Evolutionary conservation across 2,888 invertebrate genomes (phyloP), one percentile per base, ranked within the genome.

Genomic region (Autographa gamma): DNA sequence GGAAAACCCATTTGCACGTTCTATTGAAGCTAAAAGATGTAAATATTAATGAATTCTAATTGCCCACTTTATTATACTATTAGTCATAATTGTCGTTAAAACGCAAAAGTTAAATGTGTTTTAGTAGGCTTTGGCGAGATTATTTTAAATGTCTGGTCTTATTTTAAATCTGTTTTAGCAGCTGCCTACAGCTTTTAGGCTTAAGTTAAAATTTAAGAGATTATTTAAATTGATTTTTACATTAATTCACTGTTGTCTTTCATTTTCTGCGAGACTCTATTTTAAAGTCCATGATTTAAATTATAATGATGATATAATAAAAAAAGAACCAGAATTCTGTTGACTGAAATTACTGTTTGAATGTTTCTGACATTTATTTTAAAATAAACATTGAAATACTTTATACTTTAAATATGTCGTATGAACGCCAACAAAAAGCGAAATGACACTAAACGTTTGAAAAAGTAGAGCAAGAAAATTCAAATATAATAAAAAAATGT

Each of bases 181-280:
- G 76, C 81, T 76, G 84, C 67, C 54, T 74, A 69, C 74, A 74
- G 82, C 77, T 81, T 80, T 80, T 76, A 81, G 69, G 74, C 74
- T 79, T 74, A 73, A 63, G 70, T 77, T 66, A 64, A 77, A 77
- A 73, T 81, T 76, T 66, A 76, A 73, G 70, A 73, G 76, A 83
- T 83, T 83, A 83, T 79, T 79, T 74, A 81, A 83, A 80, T 79
- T 76, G 72, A 60, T 73, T 80, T 73, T 48, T 71, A 77, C 54
- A 82, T 76, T 66, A 72, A 81, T 81, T 81, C 82, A 77, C 73
- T 82, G 80, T 81, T 80, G 76, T 67, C 67, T 74, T 78, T 77
- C 48, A 63, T 67, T 72, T 79, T 16, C 48, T 58, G 19, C 16
- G 59, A 25, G 54, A 32, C 63, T 71, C 69, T 65, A 31, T 73